A percentile compares a stretch with the other conserved stretches of the same genome.
These are phyloP conservation scores for Periophthalmodon schlosseri DNA, from an alignment of 2,113 vertebrate species.

Conservation along the genomic window DNA sequence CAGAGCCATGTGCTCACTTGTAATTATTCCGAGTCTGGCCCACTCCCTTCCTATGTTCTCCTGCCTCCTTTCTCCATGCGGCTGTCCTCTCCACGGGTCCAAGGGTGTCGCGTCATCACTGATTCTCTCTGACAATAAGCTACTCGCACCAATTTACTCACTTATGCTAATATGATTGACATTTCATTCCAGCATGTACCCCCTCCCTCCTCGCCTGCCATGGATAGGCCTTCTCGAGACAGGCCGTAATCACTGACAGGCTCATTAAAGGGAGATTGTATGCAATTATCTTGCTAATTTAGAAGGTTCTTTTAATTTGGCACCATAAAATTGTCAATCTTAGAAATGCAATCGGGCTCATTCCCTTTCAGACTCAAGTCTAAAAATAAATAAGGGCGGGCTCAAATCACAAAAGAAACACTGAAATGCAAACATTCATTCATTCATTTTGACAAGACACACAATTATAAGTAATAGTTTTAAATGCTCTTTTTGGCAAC, in stretches of 20 bases:
- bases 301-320: conserved; percentile 90
- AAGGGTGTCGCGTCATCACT: conserved; percentile 78
- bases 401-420: conserved; percentile 43
- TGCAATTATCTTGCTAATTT: conserved; percentile 95
- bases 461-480: not conserved
- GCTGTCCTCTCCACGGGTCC: conserved; percentile 47
- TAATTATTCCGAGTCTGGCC: conserved; percentile 50
- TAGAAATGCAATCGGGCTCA: conserved; percentile 66
- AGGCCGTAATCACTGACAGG: conserved; percentile 81
- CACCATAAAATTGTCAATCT: conserved; percentile 89
- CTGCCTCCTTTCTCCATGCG: conserved; percentile 25
- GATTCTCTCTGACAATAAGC: conserved; percentile 91
- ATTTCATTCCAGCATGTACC: conserved; percentile 76
- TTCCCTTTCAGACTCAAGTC: conserved; percentile 51
- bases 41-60: conserved; percentile 15
- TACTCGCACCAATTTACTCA: conserved; percentile 90
- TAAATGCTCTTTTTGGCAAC: not conserved
- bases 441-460: conserved; percentile 18
- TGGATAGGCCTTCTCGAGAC: conserved; percentile 58
- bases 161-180: conserved; percentile 91
- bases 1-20: conserved; percentile 50
- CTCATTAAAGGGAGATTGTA: conserved; percentile 81
- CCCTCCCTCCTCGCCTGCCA: conserved; percentile 45
- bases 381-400: conserved; percentile 66
- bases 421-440: conserved; percentile 19